Percentiles rank a stretch among this genome's conserved stretches.
Evolutionary conservation across 37 sponge, comb jelly and placozoan genomes (phyloP).

Genomic region (Oopsacas minuta): DNA sequence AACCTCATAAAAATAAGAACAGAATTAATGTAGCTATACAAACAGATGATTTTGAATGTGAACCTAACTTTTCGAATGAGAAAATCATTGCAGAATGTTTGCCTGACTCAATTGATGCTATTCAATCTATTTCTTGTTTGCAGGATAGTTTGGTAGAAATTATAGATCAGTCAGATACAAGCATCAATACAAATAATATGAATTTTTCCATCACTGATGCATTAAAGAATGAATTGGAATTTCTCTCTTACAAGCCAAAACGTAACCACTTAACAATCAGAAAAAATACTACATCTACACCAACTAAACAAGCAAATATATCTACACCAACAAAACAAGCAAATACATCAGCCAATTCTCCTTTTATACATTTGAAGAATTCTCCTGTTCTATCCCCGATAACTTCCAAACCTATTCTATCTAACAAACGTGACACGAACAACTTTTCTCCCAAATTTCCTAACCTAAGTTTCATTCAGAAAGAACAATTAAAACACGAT

Average conservation of each 20-base stretch:
- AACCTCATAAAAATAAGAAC: not conserved
- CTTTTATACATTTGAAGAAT: not conserved
- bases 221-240: not conserved
- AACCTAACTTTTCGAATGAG: not conserved
- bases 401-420: not conserved
- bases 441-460: not conserved
- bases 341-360: not conserved
- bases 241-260: not conserved
- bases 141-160: not conserved
- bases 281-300: not conserved
- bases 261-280: not conserved
- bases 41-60: not conserved
- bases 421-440: not conserved
- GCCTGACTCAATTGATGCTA: not conserved
- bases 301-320: not conserved
- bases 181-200: not conserved
- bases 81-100: not conserved
- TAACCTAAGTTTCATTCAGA: constrained; percentile 7
- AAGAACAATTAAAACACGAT: not conserved
- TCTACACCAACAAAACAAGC: not conserved
- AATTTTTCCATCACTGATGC: not conserved
- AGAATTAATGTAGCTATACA: not conserved
- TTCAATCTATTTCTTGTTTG: not conserved
- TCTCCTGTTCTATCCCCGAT: not conserved
- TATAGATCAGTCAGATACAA: not conserved